A percentile compares a stretch with the other conserved stretches of the same genome.
phyloP scores from a whole-genome alignment of 2,797 vertebrate species.

The Acestrorhynchus altus region DNA sequence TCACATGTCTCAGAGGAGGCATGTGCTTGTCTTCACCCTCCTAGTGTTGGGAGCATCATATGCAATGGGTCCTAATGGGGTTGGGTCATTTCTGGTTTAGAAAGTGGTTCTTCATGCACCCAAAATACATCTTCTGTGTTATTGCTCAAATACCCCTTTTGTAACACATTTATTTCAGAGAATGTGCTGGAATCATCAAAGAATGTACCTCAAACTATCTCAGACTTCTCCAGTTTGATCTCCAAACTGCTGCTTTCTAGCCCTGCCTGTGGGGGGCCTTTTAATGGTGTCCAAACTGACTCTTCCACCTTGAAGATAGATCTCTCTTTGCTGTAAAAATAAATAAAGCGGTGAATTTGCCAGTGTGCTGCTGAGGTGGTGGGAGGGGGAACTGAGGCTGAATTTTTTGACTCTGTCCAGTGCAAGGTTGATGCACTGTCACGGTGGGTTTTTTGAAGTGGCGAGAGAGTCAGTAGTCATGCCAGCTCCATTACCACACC shows the following conservation, averaged over 20 bases:
- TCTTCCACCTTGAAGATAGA: not conserved
- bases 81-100: too few relatives aligned
- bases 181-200: conserved; percentile 8
- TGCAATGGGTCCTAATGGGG: too few relatives aligned
- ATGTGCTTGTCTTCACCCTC: too few relatives aligned
- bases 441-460: conserved; percentile 30
- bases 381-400: conserved; percentile 13
- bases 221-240: not conserved
- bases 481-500: conserved; percentile 66
- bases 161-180: too few relatives aligned
- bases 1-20: too few relatives aligned
- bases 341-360: not conserved
- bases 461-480: conserved; percentile 65
- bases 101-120: too few relatives aligned
- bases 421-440: conserved; percentile 30
- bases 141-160: too few relatives aligned
- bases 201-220: not conserved
- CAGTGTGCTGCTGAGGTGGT: not conserved
- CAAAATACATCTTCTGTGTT: too few relatives aligned
- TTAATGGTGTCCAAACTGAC: conserved; percentile 30
- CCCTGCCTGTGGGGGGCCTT: conserved; percentile 29
- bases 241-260: conserved; percentile 9
- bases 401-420: conserved; percentile 24
- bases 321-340: not conserved
- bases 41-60: too few relatives aligned